These are phyloP conservation scores for Saguinus midas DNA, from an alignment of 2,113 vertebrate genomes.

Conservation along the genomic window DNA sequence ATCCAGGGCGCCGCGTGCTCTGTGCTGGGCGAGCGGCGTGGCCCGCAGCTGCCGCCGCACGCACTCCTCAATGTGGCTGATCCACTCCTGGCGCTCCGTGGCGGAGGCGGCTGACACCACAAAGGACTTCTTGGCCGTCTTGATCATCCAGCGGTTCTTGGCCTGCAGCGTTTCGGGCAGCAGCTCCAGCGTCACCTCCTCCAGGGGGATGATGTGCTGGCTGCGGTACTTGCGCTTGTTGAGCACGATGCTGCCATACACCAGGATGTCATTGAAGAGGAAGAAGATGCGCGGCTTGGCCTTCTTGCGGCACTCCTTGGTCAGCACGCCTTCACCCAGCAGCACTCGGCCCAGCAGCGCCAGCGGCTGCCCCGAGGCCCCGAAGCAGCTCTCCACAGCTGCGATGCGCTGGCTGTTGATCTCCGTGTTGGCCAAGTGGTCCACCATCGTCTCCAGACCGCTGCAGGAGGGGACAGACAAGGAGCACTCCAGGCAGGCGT, in stretches of 20 bases:
- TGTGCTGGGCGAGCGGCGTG: slow-evolving; percentile 31
- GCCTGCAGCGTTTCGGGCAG: slow-evolving; percentile 86
- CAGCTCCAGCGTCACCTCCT: slow-evolving; percentile 89
- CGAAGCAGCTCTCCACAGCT: slow-evolving; percentile 89
- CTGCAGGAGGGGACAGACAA: neutral
- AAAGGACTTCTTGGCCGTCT: slow-evolving; percentile 94
- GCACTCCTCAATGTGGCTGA: slow-evolving; percentile 90
- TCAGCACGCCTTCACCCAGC: slow-evolving; percentile 91
- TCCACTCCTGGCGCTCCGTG: slow-evolving; percentile 92
- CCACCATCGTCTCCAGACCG: slow-evolving; percentile 81
- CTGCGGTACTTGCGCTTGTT: slow-evolving; percentile 87
- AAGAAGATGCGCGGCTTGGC: slow-evolving; percentile 91
- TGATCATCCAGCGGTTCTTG: slow-evolving; percentile 94
- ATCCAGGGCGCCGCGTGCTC: slow-evolving; percentile 90
- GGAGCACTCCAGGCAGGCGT: neutral
- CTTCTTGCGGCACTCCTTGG: slow-evolving; percentile 91
- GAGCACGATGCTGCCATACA: slow-evolving; percentile 91
- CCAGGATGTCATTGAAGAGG: slow-evolving; percentile 94
- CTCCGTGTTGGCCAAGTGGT: slow-evolving; percentile 82
- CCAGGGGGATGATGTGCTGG: slow-evolving; percentile 91
- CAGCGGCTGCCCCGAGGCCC: slow-evolving; percentile 84
- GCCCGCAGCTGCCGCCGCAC: slow-evolving; percentile 80
- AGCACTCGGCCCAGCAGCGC: slow-evolving; percentile 87
- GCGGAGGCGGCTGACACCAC: slow-evolving; percentile 88
- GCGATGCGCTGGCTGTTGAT: slow-evolving; percentile 89